Conservation (phyloP, 2,888 invertebrate genomes). For the Drepanosiphum platanoidis region DNA sequence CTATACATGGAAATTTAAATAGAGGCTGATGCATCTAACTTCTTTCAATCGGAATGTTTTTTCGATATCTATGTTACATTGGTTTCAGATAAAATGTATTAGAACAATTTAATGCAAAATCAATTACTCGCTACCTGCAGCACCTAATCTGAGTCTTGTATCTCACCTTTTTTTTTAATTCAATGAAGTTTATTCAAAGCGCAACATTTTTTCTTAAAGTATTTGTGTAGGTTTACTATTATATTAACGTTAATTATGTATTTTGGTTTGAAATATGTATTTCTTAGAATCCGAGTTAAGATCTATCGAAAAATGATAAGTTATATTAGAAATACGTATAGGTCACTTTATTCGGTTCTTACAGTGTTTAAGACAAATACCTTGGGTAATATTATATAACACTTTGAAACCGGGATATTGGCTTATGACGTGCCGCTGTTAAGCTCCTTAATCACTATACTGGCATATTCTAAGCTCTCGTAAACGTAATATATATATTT, state of each 20-base stretch:
- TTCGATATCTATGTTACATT: too few relatives aligned
- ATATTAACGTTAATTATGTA: background rate
- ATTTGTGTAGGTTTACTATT: background rate
- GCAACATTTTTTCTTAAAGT: too few relatives aligned
- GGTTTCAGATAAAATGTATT: too few relatives aligned
- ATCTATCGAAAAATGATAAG: background rate
- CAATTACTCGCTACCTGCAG: too few relatives aligned
- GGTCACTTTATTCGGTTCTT: background rate
- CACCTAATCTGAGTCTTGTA: too few relatives aligned
- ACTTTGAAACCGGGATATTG: background rate
- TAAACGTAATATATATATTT: background rate
- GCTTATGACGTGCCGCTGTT: background rate
- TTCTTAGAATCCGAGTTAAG: background rate
- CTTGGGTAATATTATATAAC: background rate
- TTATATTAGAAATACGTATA: background rate
- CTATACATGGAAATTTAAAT: too few relatives aligned
- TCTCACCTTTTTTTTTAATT: too few relatives aligned
- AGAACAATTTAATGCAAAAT: too few relatives aligned
- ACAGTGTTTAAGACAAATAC: background rate
- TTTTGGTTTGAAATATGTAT: background rate
- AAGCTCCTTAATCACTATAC: constrained; percentile 5
- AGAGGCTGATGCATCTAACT: too few relatives aligned
- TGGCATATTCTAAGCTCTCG: background rate
- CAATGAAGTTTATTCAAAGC: too few relatives aligned
- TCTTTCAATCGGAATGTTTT: too few relatives aligned